These are phyloP conservation scores for Amphipyra berbera DNA, from an alignment of 2,888 invertebrate species.

Conservation along the genomic window DNA sequence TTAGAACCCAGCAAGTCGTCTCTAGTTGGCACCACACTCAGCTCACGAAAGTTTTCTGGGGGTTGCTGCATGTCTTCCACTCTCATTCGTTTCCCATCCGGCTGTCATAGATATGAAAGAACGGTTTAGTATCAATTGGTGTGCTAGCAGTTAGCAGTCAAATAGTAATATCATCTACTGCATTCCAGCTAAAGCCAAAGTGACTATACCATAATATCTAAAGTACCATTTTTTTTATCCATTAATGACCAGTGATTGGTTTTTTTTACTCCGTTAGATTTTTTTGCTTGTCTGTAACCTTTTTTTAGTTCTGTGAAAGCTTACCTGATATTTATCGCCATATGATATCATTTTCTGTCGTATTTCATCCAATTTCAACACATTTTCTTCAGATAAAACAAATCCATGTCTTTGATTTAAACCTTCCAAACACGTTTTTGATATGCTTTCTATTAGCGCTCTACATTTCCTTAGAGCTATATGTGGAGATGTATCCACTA, in stretches of 20 bases:
- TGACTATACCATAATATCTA: no score
- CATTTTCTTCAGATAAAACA: slow-evolving; percentile 63
- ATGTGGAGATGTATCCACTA: slow-evolving; percentile 77
- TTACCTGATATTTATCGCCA: slow-evolving; percentile 69
- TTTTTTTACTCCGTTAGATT: no score
- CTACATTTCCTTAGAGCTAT: slow-evolving; percentile 75
- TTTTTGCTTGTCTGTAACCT: neutral
- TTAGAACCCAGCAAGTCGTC: slow-evolving; percentile 69
- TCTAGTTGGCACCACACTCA: slow-evolving; percentile 73
- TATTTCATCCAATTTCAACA: slow-evolving; percentile 64
- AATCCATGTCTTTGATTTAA: slow-evolving; percentile 69
- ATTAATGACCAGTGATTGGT: no score
- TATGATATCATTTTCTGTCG: slow-evolving; percentile 64
- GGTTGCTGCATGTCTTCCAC: slow-evolving; percentile 62
- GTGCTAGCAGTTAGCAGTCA: neutral
- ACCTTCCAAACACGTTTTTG: slow-evolving; percentile 70
- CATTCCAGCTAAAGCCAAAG: no score
- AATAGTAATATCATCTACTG: no score
- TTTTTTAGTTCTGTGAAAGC: slow-evolving; percentile 11
- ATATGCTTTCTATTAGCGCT: slow-evolving; percentile 72
- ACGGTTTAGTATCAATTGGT: neutral
- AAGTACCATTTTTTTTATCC: no score
- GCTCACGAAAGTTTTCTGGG: slow-evolving; percentile 76
- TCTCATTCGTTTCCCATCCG: slow-evolving; percentile 10
- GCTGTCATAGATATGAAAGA: slow-evolving; percentile 1